A percentile compares a stretch with the other conserved stretches of the same genome.
These are phyloP conservation scores for Nysson spinosus DNA, from an alignment of 2,888 invertebrate genomes.

Conservation along the genomic window DNA sequence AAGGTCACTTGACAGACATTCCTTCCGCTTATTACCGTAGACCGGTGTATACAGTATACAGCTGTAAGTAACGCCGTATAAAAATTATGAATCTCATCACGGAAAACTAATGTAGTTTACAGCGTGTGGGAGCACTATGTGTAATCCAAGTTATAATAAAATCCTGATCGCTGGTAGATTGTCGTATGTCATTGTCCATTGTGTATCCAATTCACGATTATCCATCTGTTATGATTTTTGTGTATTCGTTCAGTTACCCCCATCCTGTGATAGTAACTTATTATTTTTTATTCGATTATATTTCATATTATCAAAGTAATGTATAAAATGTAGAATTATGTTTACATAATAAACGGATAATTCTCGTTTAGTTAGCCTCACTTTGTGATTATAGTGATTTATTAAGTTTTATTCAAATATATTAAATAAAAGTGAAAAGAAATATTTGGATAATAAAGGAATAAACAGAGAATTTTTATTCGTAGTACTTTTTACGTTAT, in stretches of 20 bases:
- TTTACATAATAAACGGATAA: too few species aligned
- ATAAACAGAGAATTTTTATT: too few species aligned
- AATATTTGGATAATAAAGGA: too few species aligned
- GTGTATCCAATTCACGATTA: too few species aligned
- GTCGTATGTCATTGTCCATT: too few species aligned
- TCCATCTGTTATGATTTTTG: background rate
- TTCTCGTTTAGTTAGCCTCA: too few species aligned
- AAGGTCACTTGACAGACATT: slow-evolving; percentile 4
- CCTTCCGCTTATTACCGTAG: slow-evolving; percentile 47
- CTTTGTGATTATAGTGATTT: too few species aligned
- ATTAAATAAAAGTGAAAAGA: too few species aligned
- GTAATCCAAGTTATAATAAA: slow-evolving; percentile 71
- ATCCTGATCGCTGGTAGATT: slow-evolving; percentile 61
- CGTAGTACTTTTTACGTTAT: too few species aligned
- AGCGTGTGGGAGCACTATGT: slow-evolving; percentile 53
- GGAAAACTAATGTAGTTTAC: slow-evolving; percentile 46
- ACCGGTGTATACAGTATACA: slow-evolving; percentile 41
- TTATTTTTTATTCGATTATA: background rate
- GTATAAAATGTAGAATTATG: too few species aligned
- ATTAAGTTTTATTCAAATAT: too few species aligned
- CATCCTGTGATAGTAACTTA: background rate
- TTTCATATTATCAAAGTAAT: too few species aligned
- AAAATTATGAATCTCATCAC: slow-evolving; percentile 37
- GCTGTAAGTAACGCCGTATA: slow-evolving; percentile 53
- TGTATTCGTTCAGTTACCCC: background rate